Base-by-base conservation (phyloP, 2,888 invertebrate species). In the Megalurothrips usitatus region DNA sequence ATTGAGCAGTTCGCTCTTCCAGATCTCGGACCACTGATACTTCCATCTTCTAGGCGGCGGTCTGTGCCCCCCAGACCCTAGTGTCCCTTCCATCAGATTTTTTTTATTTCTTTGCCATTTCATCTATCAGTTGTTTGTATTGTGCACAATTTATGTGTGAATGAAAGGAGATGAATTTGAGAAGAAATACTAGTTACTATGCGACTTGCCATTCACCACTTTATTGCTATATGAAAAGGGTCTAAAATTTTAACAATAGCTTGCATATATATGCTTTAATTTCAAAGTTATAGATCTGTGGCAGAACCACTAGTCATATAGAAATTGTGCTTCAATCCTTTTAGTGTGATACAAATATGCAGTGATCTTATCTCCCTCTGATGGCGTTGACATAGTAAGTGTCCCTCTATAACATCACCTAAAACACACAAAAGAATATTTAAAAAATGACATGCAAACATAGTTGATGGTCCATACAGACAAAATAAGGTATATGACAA, bases 331-430 rank as follows among this genome's bases (percentile, higher is more conserved):
- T 75, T 75, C 23, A 26, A 23, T 26, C 68, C 68, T 1, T n/a
- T 12, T 26, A 75, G 12, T 23, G 68, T 75, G 12, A 75, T 75
- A 26, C 68, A 75, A 12, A 75, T 12, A 8, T 75, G 23, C 68
- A 96, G 87, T 34, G 94, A 93, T 84, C 96, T 89, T 0, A 93
- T 90, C 87, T 95, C 94, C 84, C 92, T 92, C 83, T 90, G 89
- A 85, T 93, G 92, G 84, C 96, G 91, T 83, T 89, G 91, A 85
- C 95, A 96, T 78, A 89, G 89, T n/a, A 97, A 89, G 83, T 90
- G 92, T 23, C 96, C 96, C 80, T 88, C 86, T n/a, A 92, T 83
- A 14, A 86, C 85, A 82, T 91, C 89, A 82, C 91, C 92, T 92
- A 86, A 68, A 88, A 87, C 82, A 63, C 82, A 82, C 78, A 75